Evolutionary conservation across 2,113 vertebrate species (phyloP).

Genomic region (Syngnathus typhle): DNA sequence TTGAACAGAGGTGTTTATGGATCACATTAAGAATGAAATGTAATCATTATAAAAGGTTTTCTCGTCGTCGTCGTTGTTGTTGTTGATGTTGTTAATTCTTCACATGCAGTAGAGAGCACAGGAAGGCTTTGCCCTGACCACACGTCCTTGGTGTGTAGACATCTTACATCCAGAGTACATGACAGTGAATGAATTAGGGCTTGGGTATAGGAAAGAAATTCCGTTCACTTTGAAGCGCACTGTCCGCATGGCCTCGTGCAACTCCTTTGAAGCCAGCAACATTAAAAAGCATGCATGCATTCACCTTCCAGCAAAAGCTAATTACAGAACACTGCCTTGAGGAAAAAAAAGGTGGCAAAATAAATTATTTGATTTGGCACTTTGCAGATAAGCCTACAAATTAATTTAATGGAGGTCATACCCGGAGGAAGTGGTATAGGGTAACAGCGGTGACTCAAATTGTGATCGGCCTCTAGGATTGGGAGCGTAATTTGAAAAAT

Average conservation of each 20-base stretch:
- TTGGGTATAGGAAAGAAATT: conserved; percentile 4
- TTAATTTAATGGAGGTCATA: conserved; percentile 15
- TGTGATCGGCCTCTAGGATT: conserved; percentile 27
- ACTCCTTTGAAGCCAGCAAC: conserved; percentile 39
- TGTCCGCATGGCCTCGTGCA: conserved; percentile 8
- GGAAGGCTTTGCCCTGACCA: too few species aligned
- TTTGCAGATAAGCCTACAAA: conserved; percentile 23
- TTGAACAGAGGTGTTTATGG: too few species aligned
- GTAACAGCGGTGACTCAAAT: conserved; percentile 8
- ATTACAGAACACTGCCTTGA: conserved; percentile 37
- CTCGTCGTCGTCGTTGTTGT: too few species aligned
- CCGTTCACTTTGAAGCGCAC: conserved; percentile 39
- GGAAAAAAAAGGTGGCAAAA: conserved; percentile 21
- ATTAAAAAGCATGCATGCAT: conserved; percentile 34
- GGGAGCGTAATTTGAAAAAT: too few species aligned
- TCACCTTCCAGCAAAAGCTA: conserved; percentile 37
- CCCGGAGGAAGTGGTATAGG: conserved; percentile 27
- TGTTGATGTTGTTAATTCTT: too few species aligned
- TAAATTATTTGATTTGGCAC: conserved; percentile 37
- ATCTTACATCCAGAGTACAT: neutral
- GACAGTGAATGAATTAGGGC: conserved; percentile 12
- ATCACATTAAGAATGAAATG: too few species aligned
- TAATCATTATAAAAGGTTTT: too few species aligned
- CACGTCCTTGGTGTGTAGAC: neutral
- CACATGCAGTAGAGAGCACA: too few species aligned